A percentile compares a stretch with the other conserved stretches of the same genome.
These are phyloP conservation scores for Rissa tridactyla DNA, from an alignment of 2,113 vertebrate genomes.

Conservation along the genomic window DNA sequence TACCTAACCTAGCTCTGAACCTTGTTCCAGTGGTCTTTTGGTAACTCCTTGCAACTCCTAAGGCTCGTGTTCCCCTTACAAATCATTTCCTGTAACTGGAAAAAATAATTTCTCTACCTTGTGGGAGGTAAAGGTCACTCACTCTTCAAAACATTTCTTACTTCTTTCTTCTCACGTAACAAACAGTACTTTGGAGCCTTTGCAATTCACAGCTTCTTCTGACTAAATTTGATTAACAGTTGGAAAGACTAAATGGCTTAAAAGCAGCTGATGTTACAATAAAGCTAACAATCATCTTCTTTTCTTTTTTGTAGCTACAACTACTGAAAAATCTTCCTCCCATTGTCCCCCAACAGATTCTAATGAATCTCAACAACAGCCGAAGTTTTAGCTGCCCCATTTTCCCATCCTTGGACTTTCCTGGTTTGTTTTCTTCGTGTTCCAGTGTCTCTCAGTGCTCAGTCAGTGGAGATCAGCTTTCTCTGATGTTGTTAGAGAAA, in stretches of 20 bases:
- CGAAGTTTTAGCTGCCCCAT: not conserved
- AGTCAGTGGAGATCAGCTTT: not conserved
- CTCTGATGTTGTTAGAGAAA: not conserved
- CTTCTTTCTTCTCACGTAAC: not conserved
- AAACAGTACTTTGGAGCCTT: not conserved
- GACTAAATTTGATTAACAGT: not conserved
- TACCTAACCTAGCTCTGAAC: not conserved
- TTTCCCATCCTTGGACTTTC: not conserved
- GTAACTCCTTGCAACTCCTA: not conserved
- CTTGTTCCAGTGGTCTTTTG: not conserved
- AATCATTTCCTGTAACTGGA: not conserved
- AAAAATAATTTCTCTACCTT: not conserved
- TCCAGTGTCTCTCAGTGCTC: not conserved
- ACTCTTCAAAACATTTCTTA: not conserved
- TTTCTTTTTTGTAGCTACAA: not conserved
- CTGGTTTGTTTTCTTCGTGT: not conserved
- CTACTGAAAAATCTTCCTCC: not conserved
- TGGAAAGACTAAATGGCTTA: not conserved
- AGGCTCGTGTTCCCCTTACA: not conserved
- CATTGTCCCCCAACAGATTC: not conserved
- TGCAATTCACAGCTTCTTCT: not conserved
- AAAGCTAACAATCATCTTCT: not conserved
- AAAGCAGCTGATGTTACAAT: not conserved
- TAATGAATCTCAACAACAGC: not conserved
- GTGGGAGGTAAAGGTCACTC: not conserved